Evolutionary conservation across 2,888 invertebrate genomes (phyloP), one percentile per base, ranked within the genome.

Genomic region (Brenthis hecate): DNA sequence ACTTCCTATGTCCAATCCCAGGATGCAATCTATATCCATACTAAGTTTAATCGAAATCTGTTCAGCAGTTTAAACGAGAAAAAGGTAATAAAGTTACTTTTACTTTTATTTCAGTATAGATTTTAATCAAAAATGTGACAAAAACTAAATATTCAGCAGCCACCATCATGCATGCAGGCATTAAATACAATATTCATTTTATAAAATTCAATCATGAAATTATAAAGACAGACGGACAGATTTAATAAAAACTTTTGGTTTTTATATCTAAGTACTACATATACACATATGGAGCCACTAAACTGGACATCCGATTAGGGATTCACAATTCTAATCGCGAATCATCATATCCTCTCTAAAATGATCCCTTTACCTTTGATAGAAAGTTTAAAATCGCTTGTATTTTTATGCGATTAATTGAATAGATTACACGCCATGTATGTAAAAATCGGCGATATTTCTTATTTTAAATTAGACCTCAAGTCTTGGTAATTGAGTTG

Each of bases 261-360:
- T 53, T 54, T 32, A 51, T 16, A 51, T 28, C 19, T 58, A 19
- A 19, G 19, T 19, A 66, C 61, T n/a, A 32, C 48, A 56, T 64
- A 28, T 56, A 62, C 50, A 32, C 60, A 70, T 72, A 68, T 65
- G 62, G 70, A 19, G 47, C 67, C 57, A 47, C 53, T 70, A 71
- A 68, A 72, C 68, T 66, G 72, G 66, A 63, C 68, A 74, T 72
- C 65, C 64, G 66, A 71, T 73, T 72, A 71, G 72, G 63, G 69
- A 71, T 64, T 69, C 66, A 69, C 66, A 63, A 70, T 71, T 60
- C 69, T 71, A 60, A 62, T 48, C 58, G 68, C 54, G 43, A 66
- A 56, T 65, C 50, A 36, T 4, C 4, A 14, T 36, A 14, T 8
- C 6, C 47, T 64, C 36, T 47, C 13, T 2, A 69, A 60, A 65